These are phyloP conservation scores for Pygoscelis antarcticus DNA, from an alignment of 2,113 vertebrate genomes.

Conservation along the genomic window DNA sequence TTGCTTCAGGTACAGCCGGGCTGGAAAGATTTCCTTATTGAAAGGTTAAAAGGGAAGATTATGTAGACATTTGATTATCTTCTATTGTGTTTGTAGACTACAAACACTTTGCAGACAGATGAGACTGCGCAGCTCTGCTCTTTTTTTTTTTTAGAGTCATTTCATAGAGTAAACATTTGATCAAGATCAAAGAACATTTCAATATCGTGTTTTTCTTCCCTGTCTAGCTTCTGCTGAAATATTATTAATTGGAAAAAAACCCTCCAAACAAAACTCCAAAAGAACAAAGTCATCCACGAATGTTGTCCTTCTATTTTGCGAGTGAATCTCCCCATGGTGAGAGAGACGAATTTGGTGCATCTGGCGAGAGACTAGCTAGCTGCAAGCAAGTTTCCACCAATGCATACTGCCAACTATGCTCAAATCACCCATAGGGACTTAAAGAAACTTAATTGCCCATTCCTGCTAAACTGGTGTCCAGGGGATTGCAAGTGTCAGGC, in stretches of 20 bases:
- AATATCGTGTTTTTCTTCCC: background rate
- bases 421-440: background rate
- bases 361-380: background rate
- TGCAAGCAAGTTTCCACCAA: background rate
- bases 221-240: background rate
- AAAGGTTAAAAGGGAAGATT: background rate
- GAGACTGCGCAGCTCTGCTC: accelerated
- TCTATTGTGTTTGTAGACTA: background rate
- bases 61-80: background rate
- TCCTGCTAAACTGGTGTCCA: background rate
- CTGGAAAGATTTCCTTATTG: background rate
- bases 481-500: background rate
- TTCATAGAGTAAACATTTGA: conserved; percentile 7
- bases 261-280: background rate
- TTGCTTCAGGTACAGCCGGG: background rate
- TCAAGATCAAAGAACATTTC: background rate
- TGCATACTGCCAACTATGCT: accelerated
- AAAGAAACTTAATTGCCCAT: background rate
- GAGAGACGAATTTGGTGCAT: background rate
- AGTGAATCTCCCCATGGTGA: background rate
- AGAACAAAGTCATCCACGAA: background rate
- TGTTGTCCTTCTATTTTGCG: background rate
- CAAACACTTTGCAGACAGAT: background rate
- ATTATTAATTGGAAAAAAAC: background rate
- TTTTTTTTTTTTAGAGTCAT: background rate